These are phyloP conservation scores for Malurus leucopterus DNA, from an alignment of 2,797 vertebrate species.

Conservation along the genomic window DNA sequence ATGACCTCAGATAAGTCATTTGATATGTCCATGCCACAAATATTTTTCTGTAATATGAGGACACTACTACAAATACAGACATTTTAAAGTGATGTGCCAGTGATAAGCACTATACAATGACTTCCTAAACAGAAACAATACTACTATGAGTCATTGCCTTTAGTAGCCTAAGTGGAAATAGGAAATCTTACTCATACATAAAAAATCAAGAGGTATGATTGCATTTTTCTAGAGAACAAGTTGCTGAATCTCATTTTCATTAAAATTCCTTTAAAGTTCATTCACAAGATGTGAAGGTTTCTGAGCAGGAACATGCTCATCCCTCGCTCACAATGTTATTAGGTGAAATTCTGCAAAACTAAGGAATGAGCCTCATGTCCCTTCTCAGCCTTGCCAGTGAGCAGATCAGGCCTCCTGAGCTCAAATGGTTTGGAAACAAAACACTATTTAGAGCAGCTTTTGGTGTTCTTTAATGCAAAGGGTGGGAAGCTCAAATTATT, in stretches of 20 bases:
- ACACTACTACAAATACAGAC: not conserved
- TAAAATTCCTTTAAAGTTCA: not conserved
- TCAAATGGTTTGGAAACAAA: not conserved
- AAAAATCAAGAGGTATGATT: not conserved
- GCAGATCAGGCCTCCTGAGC: not conserved
- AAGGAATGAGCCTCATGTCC: not conserved
- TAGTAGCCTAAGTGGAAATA: not conserved
- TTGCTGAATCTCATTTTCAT: not conserved
- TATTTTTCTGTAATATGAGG: not conserved
- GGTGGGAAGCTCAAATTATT: not conserved
- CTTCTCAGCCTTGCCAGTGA: not conserved
- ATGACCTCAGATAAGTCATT: not conserved
- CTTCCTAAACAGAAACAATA: not conserved
- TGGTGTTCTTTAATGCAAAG: not conserved
- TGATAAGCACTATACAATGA: not conserved
- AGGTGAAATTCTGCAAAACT: not conserved
- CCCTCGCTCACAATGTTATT: not conserved
- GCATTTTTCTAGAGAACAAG: not conserved
- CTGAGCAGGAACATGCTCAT: not conserved
- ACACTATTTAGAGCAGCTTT: not conserved
- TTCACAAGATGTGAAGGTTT: not conserved
- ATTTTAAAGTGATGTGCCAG: not conserved
- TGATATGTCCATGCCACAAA: not conserved
- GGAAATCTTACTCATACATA: not conserved
- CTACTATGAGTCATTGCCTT: not conserved